Base-by-base conservation (phyloP, 1,140 invertebrate genomes). In the Anadara kagoshimensis region DNA sequence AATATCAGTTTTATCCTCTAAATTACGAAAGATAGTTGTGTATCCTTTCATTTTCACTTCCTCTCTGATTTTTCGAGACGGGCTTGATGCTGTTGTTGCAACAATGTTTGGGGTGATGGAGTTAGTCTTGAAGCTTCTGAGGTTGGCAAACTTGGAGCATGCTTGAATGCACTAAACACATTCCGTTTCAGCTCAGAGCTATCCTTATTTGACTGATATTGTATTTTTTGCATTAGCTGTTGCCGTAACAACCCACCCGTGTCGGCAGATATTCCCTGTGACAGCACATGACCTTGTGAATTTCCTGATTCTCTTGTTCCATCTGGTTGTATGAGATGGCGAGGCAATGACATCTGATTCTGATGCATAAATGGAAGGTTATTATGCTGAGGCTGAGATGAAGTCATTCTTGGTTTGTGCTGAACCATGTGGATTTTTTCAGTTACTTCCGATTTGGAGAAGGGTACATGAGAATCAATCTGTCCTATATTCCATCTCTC, bases 201-300 rank as follows among this genome's bases (percentile, higher is more conserved):
- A 36, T 36, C 29, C 29, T 36, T 2, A 36, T 36, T 36, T 36
- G 29, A 36, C 29, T 36, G 29, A 36, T 36, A 22, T 62, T 44
- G 16, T 62, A 44, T 14, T 41, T 44, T 64, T 14, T 75, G 73
- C 29, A 75, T 45, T 24, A 75, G 61, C 18, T 75, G 73, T 56
- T 75, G 73, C 22, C 73, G 53, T 22, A 75, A 61, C 16, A 72
- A 16, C n/a, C 69, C 69, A 41, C 62, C 54, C 14, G 29, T 36
- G 29, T 36, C 29, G 2, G 29, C 29, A 36, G 29, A 36, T 36
- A 36, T 36, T 36, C 29, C 29, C 7, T 36, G 29, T 36, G 29
- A 36, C 29, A 36, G 2, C 29, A 36, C 7, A 36, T 36, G 29
- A 36, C 29, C 29, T 36, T 36, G 29, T 36, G 29, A 36, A 36